Evolutionary conservation across 2,797 vertebrate genomes (phyloP).

Genomic region (Rhinatrema bivittatum): DNA sequence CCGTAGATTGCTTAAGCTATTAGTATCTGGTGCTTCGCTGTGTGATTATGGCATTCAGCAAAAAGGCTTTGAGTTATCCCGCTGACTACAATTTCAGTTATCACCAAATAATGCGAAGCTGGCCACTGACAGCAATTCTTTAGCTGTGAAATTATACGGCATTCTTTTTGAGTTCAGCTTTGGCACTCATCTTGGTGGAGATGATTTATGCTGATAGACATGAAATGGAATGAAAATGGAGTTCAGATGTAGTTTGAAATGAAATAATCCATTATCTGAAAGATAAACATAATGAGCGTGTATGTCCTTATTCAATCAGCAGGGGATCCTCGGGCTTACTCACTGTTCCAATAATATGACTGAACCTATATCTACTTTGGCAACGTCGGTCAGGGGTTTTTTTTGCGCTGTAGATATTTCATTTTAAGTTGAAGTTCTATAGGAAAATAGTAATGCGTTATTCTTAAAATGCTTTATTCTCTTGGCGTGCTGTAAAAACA

Average conservation of each 20-base stretch:
- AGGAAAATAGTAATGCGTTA: too few relatives aligned
- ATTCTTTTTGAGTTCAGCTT: slow-evolving; percentile 1
- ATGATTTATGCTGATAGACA: slow-evolving; percentile 6
- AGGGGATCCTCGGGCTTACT: background rate
- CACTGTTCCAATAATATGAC: too few relatives aligned
- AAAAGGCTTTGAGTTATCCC: slow-evolving; percentile 6
- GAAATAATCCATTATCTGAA: background rate
- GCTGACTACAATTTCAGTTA: slow-evolving; percentile 6
- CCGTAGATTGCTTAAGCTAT: slow-evolving; percentile 15
- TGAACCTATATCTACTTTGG: too few relatives aligned
- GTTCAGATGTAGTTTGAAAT: slow-evolving; percentile 7
- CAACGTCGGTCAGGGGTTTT: too few relatives aligned
- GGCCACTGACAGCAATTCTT: slow-evolving; percentile 7
- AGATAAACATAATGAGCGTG: slow-evolving; percentile 7
- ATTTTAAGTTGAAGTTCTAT: too few relatives aligned
- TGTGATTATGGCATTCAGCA: slow-evolving; percentile 1
- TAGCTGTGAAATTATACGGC: slow-evolving; percentile 5
- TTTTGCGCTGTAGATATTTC: too few relatives aligned
- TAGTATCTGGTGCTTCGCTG: slow-evolving; percentile 10
- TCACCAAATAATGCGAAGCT: slow-evolving; percentile 12
- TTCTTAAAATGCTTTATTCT: too few relatives aligned
- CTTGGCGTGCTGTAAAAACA: too few relatives aligned
- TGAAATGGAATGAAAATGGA: slow-evolving; percentile 6
- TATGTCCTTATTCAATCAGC: background rate
- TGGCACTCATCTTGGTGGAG: background rate